Evolutionary conservation across 2,113 vertebrate genomes (phyloP).

Genomic region (Montifringilla adamsi): DNA sequence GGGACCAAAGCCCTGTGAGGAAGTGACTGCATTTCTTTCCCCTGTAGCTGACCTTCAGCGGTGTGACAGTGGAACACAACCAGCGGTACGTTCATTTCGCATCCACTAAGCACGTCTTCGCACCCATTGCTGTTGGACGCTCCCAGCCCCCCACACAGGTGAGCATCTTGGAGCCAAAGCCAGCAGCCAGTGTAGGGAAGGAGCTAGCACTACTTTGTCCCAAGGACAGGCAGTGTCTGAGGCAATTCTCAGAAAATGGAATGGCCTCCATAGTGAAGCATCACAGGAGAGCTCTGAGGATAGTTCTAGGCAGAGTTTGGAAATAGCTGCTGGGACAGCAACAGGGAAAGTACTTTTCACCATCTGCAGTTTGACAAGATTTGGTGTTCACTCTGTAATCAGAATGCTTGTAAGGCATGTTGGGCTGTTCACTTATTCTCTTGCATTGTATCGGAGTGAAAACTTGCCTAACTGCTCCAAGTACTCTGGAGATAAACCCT

Average conservation of each 20-base stretch:
- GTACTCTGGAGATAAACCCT: not conserved
- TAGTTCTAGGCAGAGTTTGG: not conserved
- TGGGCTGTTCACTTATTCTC: not conserved
- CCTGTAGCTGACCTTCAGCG: constrained; percentile 83
- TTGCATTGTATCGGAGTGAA: not conserved
- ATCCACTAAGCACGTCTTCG: constrained; percentile 79
- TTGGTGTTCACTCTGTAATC: not conserved
- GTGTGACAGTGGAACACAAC: constrained; percentile 76
- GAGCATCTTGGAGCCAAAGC: not conserved
- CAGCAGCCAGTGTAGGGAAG: not conserved
- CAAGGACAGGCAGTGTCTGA: not conserved
- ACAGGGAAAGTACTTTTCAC: not conserved
- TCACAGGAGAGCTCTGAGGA: not conserved
- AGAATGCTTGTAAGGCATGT: not conserved
- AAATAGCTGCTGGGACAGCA: not conserved
- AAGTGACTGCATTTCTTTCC: not conserved
- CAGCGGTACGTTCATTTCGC: constrained; percentile 80
- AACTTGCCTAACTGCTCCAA: not conserved
- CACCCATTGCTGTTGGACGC: constrained; percentile 76
- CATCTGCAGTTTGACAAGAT: not conserved
- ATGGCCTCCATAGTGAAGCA: not conserved
- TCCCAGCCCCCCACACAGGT: constrained; percentile 85
- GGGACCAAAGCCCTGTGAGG: not conserved
- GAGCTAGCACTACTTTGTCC: not conserved
- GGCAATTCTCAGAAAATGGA: not conserved